Conservation (phyloP, 2,113 vertebrate genomes). For the Aphelocoma coerulescens region DNA sequence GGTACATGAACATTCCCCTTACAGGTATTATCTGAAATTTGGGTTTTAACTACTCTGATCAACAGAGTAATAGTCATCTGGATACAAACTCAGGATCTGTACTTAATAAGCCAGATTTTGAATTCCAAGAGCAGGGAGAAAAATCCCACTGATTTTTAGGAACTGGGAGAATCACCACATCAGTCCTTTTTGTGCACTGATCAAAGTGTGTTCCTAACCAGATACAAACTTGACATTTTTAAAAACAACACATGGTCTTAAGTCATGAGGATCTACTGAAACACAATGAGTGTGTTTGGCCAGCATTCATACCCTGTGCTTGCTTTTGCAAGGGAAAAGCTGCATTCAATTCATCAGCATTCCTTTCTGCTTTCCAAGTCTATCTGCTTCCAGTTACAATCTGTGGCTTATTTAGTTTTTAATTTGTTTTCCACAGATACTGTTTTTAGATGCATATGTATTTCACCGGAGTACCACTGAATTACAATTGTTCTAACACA, state of each 20-base stretch:
- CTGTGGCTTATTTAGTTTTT: not conserved
- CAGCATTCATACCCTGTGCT: not conserved
- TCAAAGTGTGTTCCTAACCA: not conserved
- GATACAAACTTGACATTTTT: not conserved
- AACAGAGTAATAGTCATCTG: rapidly evolving
- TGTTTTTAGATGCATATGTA: not conserved
- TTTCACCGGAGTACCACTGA: not conserved
- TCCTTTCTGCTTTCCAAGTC: not conserved
- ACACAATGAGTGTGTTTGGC: not conserved
- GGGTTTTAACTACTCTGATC: not conserved
- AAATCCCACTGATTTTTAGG: not conserved
- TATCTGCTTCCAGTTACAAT: not conserved
- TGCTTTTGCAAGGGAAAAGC: not conserved
- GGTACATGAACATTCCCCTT: not conserved
- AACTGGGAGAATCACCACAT: rapidly evolving
- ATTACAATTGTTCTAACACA: not conserved
- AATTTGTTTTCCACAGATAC: not conserved
- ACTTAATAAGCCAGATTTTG: not conserved
- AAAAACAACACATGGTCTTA: not conserved
- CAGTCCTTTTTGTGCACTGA: not conserved
- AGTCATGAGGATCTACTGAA: not conserved
- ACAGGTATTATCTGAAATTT: not conserved
- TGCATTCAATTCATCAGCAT: not conserved
- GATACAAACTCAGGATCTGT: not conserved
- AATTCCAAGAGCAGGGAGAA: not conserved